Percentiles rank a stretch among this genome's conserved stretches.
Conservation (phyloP, 2,888 invertebrate species). For the Caprella mutica region DNA sequence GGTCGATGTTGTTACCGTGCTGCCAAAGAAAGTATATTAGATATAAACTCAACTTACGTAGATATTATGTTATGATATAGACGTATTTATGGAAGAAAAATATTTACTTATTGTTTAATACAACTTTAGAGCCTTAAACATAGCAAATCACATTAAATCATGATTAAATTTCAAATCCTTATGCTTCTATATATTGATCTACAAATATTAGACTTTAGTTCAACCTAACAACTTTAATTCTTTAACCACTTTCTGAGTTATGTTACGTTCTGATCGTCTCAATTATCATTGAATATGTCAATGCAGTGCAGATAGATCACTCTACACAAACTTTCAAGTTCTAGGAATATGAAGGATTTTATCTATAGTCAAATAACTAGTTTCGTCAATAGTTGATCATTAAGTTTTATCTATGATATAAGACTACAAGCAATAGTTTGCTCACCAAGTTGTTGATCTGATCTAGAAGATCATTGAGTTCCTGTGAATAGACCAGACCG, state of each 20-base stretch:
- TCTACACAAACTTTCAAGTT: neutral
- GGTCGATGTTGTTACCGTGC: slow-evolving; percentile 95
- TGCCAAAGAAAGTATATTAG: slow-evolving; percentile 42
- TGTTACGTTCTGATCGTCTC: too few species aligned
- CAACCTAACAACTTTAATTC: too few species aligned
- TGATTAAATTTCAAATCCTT: neutral
- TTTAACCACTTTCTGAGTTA: too few species aligned
- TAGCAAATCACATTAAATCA: neutral
- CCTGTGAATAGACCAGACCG: slow-evolving; percentile 91
- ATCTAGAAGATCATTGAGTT: slow-evolving; percentile 91
- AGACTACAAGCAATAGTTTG: slow-evolving; percentile 29
- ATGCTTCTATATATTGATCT: neutral
- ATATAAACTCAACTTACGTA: neutral
- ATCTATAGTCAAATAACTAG: neutral
- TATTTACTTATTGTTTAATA: too few species aligned
- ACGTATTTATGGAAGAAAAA: neutral
- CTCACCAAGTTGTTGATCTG: slow-evolving; percentile 84
- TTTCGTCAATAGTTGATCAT: neutral
- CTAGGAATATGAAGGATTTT: neutral
- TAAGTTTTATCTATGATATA: too few species aligned
- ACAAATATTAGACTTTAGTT: neutral
- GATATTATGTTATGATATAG: too few species aligned
- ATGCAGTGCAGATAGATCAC: neutral
- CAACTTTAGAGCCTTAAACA: too few species aligned
- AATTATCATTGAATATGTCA: neutral